These are phyloP conservation scores for Epinephelus coioides DNA, from an alignment of 2,797 vertebrate species.

Conservation along the genomic window DNA sequence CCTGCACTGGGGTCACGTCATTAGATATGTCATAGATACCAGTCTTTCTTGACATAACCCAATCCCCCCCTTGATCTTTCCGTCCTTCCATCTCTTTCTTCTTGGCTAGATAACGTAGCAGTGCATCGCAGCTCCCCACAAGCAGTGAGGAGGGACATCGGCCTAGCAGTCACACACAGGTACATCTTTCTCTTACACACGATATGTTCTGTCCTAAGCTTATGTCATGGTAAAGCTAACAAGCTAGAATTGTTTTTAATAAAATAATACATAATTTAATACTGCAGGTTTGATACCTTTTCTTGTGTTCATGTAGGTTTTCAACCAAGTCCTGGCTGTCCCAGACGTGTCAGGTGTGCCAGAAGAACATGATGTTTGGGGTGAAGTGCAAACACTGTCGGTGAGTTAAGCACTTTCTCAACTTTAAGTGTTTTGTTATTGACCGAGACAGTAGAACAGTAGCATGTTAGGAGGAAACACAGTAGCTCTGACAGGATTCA, in stretches of 20 bases:
- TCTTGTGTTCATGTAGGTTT: constrained; percentile 86
- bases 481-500: neutral
- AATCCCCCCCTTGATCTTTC: neutral
- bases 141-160: constrained; percentile 94
- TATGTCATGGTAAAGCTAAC: neutral
- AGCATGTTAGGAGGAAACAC: neutral
- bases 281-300: neutral
- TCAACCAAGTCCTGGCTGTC: constrained; percentile 99
- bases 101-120: constrained; percentile 84
- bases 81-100: neutral
- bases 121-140: constrained; percentile 95
- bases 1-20: neutral
- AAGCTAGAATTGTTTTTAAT: neutral
- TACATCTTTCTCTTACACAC: constrained; percentile 52
- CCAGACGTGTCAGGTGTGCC: constrained; percentile 98
- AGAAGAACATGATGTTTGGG: constrained; percentile 99
- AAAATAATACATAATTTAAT: neutral
- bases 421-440: neutral
- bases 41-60: neutral
- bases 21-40: neutral
- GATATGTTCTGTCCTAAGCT: neutral
- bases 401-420: constrained; percentile 57
- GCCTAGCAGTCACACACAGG: constrained; percentile 97
- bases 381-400: constrained; percentile 99
- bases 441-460: neutral